phyloP scores from a whole-genome alignment of 2,888 invertebrate genomes.

The Leptothorax acervorum region DNA sequence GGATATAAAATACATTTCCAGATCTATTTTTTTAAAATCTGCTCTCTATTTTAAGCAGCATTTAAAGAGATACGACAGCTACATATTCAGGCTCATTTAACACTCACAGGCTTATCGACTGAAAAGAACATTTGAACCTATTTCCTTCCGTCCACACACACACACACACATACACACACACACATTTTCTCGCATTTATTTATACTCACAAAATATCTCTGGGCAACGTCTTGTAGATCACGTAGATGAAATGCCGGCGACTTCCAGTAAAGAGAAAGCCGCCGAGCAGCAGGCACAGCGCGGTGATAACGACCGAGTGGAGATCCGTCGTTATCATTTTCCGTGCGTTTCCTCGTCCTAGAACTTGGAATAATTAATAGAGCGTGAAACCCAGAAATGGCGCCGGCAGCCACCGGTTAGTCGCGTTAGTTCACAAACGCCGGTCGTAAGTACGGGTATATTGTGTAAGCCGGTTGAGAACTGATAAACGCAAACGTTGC shows the following conservation, averaged over 20 bases:
- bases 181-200: background rate
- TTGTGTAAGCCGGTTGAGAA: background rate
- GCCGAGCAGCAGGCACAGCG: constrained; percentile 90
- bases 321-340: constrained; percentile 86
- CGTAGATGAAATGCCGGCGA: constrained; percentile 88
- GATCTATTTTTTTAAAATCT: background rate
- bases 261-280: constrained; percentile 87
- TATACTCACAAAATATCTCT: constrained; percentile 89
- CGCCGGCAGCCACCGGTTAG: background rate
- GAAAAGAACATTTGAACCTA: too few relatives aligned
- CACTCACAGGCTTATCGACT: background rate
- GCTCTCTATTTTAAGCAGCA: background rate
- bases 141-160: too few relatives aligned
- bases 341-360: background rate
- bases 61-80: background rate
- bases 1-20: background rate
- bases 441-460: background rate
- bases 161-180: too few relatives aligned
- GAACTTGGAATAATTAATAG: constrained; percentile 18
- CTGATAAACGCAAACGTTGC: background rate
- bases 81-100: background rate
- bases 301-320: constrained; percentile 89
- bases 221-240: constrained; percentile 89
- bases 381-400: constrained; percentile 17
- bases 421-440: background rate